phyloP scores from a whole-genome alignment of 1,140 invertebrate species.

The Eurosta solidaginis region DNA sequence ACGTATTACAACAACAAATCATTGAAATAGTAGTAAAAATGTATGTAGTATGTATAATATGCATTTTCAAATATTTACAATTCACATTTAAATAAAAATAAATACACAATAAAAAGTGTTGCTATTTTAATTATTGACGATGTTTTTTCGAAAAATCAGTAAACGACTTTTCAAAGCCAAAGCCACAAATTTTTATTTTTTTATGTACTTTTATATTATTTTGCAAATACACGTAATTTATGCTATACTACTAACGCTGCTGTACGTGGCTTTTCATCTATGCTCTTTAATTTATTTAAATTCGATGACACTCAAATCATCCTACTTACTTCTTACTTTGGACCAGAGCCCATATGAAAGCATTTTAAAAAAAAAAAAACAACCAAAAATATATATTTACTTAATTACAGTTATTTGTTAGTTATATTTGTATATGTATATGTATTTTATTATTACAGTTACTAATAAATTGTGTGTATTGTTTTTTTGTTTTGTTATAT shows the following conservation, averaged over 20 bases:
- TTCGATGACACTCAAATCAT: not conserved
- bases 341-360: not conserved
- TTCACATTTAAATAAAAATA: not conserved
- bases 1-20: not conserved
- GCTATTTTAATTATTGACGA: not conserved
- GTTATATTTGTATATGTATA: too few relatives aligned
- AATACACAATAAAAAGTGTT: not conserved
- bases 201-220: not conserved
- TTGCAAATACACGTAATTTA: not conserved
- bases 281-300: not conserved
- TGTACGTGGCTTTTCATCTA: not conserved
- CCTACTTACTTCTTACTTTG: not conserved
- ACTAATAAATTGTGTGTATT: not conserved
- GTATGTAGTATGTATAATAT: not conserved
- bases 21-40: not conserved
- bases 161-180: not conserved
- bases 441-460: too few relatives aligned
- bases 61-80: slow-evolving; percentile 11
- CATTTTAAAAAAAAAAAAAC: not conserved
- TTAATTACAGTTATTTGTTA: too few relatives aligned
- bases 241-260: not conserved
- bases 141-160: not conserved
- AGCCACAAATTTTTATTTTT: not conserved
- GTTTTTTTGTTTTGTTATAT: too few relatives aligned
- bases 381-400: not conserved